These are phyloP conservation scores for Diabrotica virgifera DNA, from an alignment of 1,140 invertebrate species.

Conservation along the genomic window DNA sequence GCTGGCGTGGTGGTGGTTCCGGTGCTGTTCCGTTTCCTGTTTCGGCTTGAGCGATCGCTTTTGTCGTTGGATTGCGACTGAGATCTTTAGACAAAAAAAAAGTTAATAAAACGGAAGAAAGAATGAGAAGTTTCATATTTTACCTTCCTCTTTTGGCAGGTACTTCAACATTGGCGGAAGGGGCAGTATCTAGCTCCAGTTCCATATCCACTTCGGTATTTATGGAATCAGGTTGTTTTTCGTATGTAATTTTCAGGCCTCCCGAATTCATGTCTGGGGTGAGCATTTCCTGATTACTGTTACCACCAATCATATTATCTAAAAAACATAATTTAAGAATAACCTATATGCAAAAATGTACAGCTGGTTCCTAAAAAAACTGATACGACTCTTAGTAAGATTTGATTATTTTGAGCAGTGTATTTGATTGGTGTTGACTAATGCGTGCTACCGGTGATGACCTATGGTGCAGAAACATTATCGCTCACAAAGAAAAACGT, in stretches of 20 bases:
- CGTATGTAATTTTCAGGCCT: conserved; percentile 52
- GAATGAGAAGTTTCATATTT: neutral
- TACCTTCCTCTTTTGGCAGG: conserved; percentile 49
- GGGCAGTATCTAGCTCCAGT: conserved; percentile 31
- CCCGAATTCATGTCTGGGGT: conserved; percentile 48
- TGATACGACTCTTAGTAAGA: too few species aligned
- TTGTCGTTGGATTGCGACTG: conserved; percentile 45
- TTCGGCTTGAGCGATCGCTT: conserved; percentile 37
- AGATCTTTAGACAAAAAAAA: conserved; percentile 14
- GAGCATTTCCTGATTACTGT: conserved; percentile 34
- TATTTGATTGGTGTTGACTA: too few species aligned
- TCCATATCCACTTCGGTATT: conserved; percentile 41
- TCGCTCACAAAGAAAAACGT: too few species aligned
- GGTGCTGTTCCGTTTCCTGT: conserved; percentile 38
- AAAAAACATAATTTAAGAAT: conserved; percentile 12
- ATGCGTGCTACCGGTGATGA: too few species aligned
- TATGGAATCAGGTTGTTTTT: conserved; percentile 48
- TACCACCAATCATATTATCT: conserved; percentile 35
- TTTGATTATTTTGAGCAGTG: too few species aligned
- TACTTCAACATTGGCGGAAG: conserved; percentile 42
- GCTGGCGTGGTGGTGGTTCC: conserved; percentile 14
- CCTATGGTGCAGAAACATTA: too few species aligned
- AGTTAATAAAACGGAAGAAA: too few species aligned
- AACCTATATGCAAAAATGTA: too few species aligned
- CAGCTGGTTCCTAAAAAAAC: too few species aligned